A percentile compares a stretch with the other conserved stretches of the same genome.
These are phyloP conservation scores for Protosalanx chinensis DNA, from an alignment of 2,797 vertebrate genomes.

Conservation along the genomic window DNA sequence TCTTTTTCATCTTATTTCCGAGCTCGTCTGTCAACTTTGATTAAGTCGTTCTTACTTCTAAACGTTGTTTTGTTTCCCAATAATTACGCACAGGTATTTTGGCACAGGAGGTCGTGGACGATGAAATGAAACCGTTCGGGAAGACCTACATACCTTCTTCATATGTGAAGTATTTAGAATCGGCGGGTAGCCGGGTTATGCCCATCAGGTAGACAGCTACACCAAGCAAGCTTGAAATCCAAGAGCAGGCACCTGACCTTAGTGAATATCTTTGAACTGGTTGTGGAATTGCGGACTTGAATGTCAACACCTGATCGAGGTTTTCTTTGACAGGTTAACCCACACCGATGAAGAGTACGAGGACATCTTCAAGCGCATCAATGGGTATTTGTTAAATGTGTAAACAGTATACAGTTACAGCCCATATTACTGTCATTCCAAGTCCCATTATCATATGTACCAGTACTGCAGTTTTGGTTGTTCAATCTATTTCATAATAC, in stretches of 20 bases:
- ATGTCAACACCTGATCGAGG: not conserved
- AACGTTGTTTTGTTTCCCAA: not conserved
- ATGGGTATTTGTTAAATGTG: not conserved
- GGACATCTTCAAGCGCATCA: conserved; percentile 6
- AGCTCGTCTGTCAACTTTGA: not conserved
- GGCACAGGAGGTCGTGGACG: conserved; percentile 69
- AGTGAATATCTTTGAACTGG: not conserved
- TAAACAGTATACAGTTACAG: not conserved
- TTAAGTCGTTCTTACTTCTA: not conserved
- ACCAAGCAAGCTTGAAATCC: not conserved
- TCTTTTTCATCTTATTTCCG: no score
- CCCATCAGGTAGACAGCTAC: conserved; percentile 68
- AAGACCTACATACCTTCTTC: conserved; percentile 73
- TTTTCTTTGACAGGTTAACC: conserved; percentile 5
- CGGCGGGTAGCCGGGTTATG: conserved; percentile 74
- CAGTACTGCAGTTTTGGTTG: not conserved
- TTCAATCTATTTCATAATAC: no score
- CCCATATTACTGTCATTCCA: not conserved
- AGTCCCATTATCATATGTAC: not conserved
- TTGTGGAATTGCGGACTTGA: not conserved
- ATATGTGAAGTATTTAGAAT: conserved; percentile 78
- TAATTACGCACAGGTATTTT: conserved; percentile 68
- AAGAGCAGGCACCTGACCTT: not conserved
- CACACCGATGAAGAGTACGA: conserved; percentile 1
- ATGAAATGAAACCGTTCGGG: conserved; percentile 66